These are phyloP conservation scores for Cryptoblepharus egeriae DNA, from an alignment of 2,797 vertebrate species.

Conservation along the genomic window DNA sequence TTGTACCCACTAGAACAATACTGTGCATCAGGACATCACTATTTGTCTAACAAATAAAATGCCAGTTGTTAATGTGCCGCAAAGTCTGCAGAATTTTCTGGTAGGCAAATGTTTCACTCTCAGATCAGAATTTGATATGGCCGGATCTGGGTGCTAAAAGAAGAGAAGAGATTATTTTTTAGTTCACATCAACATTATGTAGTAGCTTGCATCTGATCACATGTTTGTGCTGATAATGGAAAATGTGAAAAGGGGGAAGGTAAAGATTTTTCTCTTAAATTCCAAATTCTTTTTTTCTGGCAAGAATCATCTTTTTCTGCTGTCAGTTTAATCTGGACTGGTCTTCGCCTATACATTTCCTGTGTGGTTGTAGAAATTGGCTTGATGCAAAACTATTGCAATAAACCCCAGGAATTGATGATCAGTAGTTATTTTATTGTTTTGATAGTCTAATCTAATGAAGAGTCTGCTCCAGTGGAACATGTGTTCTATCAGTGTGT, in stretches of 20 bases:
- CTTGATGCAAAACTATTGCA: background rate
- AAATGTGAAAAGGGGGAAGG: background rate
- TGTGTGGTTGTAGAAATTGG: background rate
- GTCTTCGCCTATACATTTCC: background rate
- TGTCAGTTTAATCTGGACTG: slow-evolving; percentile 2
- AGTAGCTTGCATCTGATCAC: background rate
- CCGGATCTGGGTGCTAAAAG: background rate
- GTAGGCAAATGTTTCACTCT: background rate
- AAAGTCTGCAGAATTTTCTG: background rate
- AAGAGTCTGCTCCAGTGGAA: no score
- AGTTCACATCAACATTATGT: background rate
- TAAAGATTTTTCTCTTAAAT: background rate
- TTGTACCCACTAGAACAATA: background rate
- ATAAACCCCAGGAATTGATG: background rate
- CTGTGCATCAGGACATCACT: background rate
- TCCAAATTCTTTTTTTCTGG: background rate
- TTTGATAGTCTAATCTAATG: background rate
- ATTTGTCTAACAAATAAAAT: slow-evolving; percentile 22
- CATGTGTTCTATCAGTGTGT: no score
- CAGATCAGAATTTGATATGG: background rate
- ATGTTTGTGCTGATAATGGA: background rate
- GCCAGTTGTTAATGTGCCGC: background rate
- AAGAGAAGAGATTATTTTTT: background rate
- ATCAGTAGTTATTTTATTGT: background rate
- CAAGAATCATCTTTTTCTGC: background rate